Evolutionary conservation across 2,797 vertebrate species (phyloP), one percentile per base, ranked within the genome.

Genomic region (Dryobates pubescens): DNA sequence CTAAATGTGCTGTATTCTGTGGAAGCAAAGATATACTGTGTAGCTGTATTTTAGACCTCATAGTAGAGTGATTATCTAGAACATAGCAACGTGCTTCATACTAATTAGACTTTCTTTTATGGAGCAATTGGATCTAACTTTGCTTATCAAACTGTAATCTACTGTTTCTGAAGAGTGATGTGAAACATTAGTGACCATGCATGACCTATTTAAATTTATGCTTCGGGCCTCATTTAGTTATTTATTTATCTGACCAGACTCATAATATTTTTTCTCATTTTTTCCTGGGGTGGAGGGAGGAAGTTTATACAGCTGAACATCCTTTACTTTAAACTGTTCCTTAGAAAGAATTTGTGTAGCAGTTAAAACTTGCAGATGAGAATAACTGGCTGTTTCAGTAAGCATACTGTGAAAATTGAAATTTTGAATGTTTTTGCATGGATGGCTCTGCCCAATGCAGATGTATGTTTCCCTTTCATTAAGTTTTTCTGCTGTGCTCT

Each of bases 251-350:
- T 92, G 77, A 30, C 51, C 84, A 74, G 74, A 58, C 68, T 76
- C 6, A 7, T 70, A 63, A 59, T 81, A 63, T 43, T 77, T 80
- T 45, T 83, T 79, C 17, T 17, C 6, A 11, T 43, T 30, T 79
- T 87, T 91, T 75, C 74, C 47, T 58, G 22, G 54, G 58, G 69
- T 87, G 30, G 68, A 82, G 74, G 38, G 86, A 89, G 88, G 94
- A 94, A 95, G 89, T 93, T 95, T 96, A 88, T 88, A 89, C 83
- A 92, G 90, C 90, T 96, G 88, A 95, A 82, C 69, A 85, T 84
- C 86, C 75, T 92, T 94, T 84, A 49, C 51, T 93, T 95, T 80
- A 95, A 82, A 92, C 69, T 91, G 15, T 92, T 96, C 15, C 34
- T 92, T 87, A 94, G 62, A 74, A 94, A 67, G 36, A 90, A 92